Evolutionary conservation across 2,797 vertebrate species (phyloP).

Genomic region (Ficedula albicollis): DNA sequence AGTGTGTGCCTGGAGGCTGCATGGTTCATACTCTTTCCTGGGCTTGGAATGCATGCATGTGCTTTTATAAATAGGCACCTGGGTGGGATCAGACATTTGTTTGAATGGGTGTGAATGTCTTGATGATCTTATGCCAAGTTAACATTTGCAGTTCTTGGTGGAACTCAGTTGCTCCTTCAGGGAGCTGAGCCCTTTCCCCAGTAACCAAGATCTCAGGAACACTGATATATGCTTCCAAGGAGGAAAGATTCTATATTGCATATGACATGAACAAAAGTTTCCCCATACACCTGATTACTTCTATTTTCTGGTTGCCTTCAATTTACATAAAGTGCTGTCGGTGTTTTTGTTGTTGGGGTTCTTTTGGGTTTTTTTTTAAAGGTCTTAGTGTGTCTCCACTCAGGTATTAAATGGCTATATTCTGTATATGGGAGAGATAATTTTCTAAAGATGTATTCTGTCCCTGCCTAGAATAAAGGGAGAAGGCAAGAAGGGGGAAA

Average conservation of each 20-base stretch:
- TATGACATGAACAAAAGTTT: not conserved
- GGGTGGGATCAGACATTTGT: not conserved
- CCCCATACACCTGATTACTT: not conserved
- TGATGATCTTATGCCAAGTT: not conserved
- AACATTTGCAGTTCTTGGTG: not conserved
- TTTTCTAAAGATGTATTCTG: not conserved
- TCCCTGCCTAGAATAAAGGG: not conserved
- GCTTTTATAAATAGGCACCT: not conserved
- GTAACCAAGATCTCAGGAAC: not conserved
- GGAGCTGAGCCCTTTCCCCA: not conserved
- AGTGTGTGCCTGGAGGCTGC: too few relatives aligned
- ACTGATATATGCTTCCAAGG: not conserved
- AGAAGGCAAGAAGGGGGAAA: not conserved
- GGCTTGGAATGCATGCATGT: not conserved
- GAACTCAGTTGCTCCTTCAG: not conserved
- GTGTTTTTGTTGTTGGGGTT: not conserved
- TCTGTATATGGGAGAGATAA: not conserved
- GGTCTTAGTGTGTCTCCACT: not conserved
- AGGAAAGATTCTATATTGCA: not conserved
- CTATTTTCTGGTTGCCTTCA: not conserved
- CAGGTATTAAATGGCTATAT: not conserved
- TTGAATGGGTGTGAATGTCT: not conserved
- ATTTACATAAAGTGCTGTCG: not conserved
- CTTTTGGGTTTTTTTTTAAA: not conserved
- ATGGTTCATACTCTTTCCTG: not conserved